Evolutionary conservation across 2,113 vertebrate genomes (phyloP).

Genomic region (Cyanoliseus patagonus): DNA sequence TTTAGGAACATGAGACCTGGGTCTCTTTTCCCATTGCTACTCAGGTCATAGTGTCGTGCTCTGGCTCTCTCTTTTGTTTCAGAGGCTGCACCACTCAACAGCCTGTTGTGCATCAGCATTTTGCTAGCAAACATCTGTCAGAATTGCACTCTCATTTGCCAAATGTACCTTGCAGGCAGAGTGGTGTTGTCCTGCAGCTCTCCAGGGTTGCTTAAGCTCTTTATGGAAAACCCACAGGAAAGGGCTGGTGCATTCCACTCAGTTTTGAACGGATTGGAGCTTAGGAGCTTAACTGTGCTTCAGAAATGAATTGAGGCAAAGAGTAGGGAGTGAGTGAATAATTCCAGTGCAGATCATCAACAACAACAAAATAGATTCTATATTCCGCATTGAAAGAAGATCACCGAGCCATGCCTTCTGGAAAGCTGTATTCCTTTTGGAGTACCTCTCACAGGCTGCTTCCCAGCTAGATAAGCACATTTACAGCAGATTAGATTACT

Average conservation of each 20-base stretch:
- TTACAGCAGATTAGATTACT: slow-evolving; percentile 9
- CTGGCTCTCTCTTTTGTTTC: neutral
- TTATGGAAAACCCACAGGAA: neutral
- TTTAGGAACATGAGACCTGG: neutral
- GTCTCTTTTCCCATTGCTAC: neutral
- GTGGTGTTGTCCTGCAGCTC: neutral
- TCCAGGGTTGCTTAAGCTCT: neutral
- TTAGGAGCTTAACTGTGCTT: neutral
- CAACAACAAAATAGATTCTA: neutral
- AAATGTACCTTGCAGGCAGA: neutral
- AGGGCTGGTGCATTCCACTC: neutral
- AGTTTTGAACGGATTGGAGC: neutral
- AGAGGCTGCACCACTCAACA: neutral
- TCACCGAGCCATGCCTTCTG: neutral
- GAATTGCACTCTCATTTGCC: neutral
- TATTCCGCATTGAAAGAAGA: neutral
- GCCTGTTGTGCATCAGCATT: neutral
- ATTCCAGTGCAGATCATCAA: neutral
- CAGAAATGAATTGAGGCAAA: neutral
- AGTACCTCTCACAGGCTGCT: neutral
- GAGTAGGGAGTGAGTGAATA: neutral
- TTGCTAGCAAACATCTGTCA: neutral
- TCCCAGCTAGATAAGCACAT: neutral
- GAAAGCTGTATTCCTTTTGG: neutral
- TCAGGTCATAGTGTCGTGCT: neutral